A percentile compares a stretch with the other conserved stretches of the same genome.
phyloP scores from a whole-genome alignment of 2,888 invertebrate genomes.

The Dorcus hopei region DNA sequence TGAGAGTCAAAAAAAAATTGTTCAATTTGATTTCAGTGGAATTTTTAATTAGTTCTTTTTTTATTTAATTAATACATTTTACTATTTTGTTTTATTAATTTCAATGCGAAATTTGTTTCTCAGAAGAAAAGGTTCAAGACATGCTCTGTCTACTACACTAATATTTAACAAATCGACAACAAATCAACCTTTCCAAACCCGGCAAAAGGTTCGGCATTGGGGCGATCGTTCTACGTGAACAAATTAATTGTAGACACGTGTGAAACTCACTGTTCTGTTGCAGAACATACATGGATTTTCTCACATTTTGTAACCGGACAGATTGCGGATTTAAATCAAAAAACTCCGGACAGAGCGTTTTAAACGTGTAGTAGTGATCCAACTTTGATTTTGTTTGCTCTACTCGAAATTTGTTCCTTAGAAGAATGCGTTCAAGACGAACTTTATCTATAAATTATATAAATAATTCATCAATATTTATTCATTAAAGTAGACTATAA shows the following conservation, averaged over 20 bases:
- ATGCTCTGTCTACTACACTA: no score
- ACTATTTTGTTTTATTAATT: no score
- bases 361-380: constrained; percentile 10
- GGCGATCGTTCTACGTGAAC: not conserved
- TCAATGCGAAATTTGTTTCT: no score
- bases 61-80: no score
- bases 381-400: constrained; percentile 13
- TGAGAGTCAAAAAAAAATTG: no score
- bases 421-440: constrained; percentile 9
- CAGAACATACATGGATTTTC: not conserved
- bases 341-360: not conserved
- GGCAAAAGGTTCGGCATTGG: not conserved
- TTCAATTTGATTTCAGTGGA: no score
- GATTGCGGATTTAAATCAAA: not conserved
- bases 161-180: not conserved
- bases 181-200: not conserved
- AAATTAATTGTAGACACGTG: not conserved
- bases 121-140: no score
- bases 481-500: no score
- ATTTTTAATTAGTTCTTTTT: no score
- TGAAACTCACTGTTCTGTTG: not conserved
- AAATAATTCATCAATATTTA: no score
- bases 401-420: constrained; percentile 17
- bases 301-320: not conserved
- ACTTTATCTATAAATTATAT: not conserved